phyloP scores from a whole-genome alignment of 2,797 vertebrate species.

The Acestrorhynchus altus region DNA sequence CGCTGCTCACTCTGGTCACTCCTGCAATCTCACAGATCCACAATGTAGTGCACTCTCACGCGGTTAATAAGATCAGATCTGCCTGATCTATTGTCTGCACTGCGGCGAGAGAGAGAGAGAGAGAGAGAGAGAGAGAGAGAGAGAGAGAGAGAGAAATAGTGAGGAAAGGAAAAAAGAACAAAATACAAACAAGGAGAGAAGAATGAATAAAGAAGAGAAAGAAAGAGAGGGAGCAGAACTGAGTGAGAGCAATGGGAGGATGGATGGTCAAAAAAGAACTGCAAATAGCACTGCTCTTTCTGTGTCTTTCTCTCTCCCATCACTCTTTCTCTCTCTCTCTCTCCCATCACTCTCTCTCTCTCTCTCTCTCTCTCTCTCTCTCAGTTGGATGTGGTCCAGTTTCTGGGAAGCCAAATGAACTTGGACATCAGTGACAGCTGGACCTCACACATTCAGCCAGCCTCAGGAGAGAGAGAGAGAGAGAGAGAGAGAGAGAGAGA shows the following conservation, averaged over 20 bases:
- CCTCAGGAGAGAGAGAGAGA: constrained; percentile 35
- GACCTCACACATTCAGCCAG: constrained; percentile 28
- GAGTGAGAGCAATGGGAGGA: constrained; percentile 36
- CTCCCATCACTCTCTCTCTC: constrained; percentile 45
- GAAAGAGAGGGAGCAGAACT: not conserved
- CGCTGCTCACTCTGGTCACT: not conserved
- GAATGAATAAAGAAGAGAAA: not conserved
- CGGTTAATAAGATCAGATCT: too few relatives aligned
- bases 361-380: constrained; percentile 59
- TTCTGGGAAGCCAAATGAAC: constrained; percentile 71
- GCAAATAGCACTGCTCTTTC: not conserved
- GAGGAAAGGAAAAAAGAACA: not conserved
- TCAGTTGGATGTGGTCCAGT: constrained; percentile 29
- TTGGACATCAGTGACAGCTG: constrained; percentile 75
- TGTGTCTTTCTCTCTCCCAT: too few relatives aligned
- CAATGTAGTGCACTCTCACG: too few relatives aligned
- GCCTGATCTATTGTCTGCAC: too few relatives aligned
- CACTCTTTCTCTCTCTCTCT: constrained; percentile 40
- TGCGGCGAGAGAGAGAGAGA: too few relatives aligned
- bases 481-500: constrained; percentile 34
- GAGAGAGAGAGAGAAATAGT: constrained; percentile 2
- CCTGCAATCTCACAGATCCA: not conserved
- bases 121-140: not conserved
- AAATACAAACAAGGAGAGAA: constrained; percentile 1
- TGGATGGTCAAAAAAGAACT: constrained; percentile 55